phyloP scores from a whole-genome alignment of 2,888 invertebrate genomes.

The Adineta ricciae region DNA sequence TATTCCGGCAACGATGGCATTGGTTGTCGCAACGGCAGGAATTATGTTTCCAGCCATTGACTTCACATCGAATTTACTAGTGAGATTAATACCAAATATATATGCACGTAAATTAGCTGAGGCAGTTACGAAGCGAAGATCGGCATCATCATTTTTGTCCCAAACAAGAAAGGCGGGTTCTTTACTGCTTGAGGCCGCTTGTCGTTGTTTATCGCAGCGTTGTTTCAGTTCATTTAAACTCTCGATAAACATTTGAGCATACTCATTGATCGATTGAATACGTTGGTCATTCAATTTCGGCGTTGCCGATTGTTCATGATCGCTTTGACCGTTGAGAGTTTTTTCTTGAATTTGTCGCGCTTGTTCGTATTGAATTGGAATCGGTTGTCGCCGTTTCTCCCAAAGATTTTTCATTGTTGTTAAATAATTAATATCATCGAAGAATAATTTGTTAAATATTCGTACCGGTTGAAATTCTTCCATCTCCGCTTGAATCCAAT shows the following conservation, averaged over 20 bases:
- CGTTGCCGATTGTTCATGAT: not conserved
- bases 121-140: conserved; percentile 90
- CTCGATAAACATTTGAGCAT: conserved; percentile 27
- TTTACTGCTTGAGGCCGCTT: not conserved
- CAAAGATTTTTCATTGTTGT: conserved; percentile 87
- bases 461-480: conserved; percentile 70
- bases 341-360: not conserved
- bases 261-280: conserved; percentile 23
- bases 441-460: conserved; percentile 81
- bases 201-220: not conserved
- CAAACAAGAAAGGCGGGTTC: conserved; percentile 51
- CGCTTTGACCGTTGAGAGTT: not conserved
- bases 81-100: conserved; percentile 74
- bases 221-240: conserved; percentile 25
- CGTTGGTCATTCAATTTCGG: not conserved
- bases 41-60: conserved; percentile 99
- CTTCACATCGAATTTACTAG: conserved; percentile 84
- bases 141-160: conserved; percentile 71
- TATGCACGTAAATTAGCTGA: conserved; percentile 82
- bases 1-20: conserved; percentile 91
- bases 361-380: conserved; percentile 57
- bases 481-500: conserved; percentile 57
- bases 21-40: conserved; percentile 96
- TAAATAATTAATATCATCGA: conserved; percentile 84
- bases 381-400: conserved; percentile 73